These are phyloP conservation scores for Pseudomyrmex sp. DNA, from an alignment of 1,140 invertebrate species.

Conservation along the genomic window DNA sequence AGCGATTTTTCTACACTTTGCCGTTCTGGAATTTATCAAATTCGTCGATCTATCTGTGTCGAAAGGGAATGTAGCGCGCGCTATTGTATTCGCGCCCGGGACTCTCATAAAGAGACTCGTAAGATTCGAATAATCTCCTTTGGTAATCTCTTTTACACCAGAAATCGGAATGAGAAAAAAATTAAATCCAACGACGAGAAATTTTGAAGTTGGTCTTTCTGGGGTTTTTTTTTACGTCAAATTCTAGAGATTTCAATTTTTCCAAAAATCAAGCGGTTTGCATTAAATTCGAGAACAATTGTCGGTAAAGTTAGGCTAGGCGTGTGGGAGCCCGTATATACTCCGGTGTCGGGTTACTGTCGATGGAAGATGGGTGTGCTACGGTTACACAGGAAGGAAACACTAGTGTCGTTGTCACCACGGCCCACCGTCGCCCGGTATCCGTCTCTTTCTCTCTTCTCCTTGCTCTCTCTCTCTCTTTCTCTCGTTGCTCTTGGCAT, in stretches of 20 bases:
- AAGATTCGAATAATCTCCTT: too few relatives aligned
- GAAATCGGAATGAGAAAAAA: too few relatives aligned
- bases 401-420: slow-evolving; percentile 76
- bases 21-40: too few relatives aligned
- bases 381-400: slow-evolving; percentile 85
- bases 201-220: too few relatives aligned
- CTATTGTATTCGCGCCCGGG: background rate
- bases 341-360: slow-evolving; percentile 78
- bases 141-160: too few relatives aligned
- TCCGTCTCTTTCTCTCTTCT: slow-evolving; percentile 48
- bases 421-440: slow-evolving; percentile 55
- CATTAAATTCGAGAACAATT: background rate
- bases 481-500: slow-evolving; percentile 18
- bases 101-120: too few relatives aligned
- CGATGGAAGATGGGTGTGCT: slow-evolving; percentile 76
- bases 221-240: too few relatives aligned
- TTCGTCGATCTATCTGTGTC: too few relatives aligned
- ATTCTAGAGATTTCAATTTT: background rate
- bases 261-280: background rate
- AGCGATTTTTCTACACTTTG: too few relatives aligned
- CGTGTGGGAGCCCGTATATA: slow-evolving; percentile 59
- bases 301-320: slow-evolving; percentile 1
- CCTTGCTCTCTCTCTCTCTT: slow-evolving; percentile 40
- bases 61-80: too few relatives aligned
- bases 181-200: too few relatives aligned